phyloP scores from a whole-genome alignment of 2,797 vertebrate species.

The Pygocentrus nattereri region DNA sequence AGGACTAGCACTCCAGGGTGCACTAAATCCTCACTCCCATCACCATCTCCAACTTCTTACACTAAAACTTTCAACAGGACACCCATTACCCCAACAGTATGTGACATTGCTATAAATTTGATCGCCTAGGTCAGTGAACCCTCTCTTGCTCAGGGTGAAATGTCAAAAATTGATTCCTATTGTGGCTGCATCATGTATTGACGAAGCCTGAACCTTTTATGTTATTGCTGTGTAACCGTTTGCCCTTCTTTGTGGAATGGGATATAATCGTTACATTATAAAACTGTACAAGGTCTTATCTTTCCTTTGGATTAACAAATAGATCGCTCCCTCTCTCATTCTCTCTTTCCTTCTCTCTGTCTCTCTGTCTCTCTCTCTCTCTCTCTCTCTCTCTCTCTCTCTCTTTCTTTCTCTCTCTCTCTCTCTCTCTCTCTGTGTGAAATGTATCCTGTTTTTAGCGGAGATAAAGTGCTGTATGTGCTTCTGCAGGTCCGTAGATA shows the following conservation, averaged over 20 bases:
- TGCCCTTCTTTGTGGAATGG: conserved; percentile 43
- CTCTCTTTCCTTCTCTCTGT: neutral
- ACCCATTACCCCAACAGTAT: conserved; percentile 68
- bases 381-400: neutral
- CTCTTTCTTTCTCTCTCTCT: neutral
- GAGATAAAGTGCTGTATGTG: conserved; percentile 48
- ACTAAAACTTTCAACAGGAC: conserved; percentile 76
- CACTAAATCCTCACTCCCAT: conserved; percentile 76
- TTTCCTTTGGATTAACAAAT: conserved; percentile 47
- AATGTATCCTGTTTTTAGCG: conserved; percentile 48
- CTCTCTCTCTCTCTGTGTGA: neutral
- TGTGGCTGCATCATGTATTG: conserved; percentile 73
- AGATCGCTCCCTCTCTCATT: neutral
- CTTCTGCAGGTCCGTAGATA: conserved; percentile 50
- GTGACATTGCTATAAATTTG: conserved; percentile 75
- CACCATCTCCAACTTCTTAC: conserved; percentile 71
- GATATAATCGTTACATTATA: conserved; percentile 65
- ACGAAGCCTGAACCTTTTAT: conserved; percentile 62
- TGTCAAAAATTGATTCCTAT: conserved; percentile 81
- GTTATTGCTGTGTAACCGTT: conserved; percentile 33
- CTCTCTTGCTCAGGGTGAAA: conserved; percentile 75
- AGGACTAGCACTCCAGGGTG: neutral
- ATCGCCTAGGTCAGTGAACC: conserved; percentile 74
- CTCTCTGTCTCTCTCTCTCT: neutral
- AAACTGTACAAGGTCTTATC: conserved; percentile 50